Base-by-base conservation (phyloP, 2,888 invertebrate genomes). In the Lithophane leautieri region DNA sequence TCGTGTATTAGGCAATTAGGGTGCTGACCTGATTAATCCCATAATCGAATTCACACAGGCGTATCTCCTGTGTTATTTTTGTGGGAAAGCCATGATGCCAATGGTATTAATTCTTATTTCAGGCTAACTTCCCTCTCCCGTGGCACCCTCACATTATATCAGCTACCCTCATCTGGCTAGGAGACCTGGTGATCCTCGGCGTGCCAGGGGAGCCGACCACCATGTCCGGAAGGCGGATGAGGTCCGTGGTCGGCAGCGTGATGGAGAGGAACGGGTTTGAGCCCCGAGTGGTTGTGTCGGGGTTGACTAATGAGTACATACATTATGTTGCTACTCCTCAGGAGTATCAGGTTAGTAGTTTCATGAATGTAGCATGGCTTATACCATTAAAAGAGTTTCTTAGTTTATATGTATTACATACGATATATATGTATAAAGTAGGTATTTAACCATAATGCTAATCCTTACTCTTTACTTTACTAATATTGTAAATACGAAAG, bases 151-250 rank as follows among this genome's bases (percentile, higher is more conserved):
- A 95, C 73, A 97, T 98, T 40, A 97, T 98, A 3, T 97, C 98
- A 0, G 97, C 97, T 0, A 98, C 98, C 85, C 91, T 98, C 3
- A 95, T 98, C 1, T 93, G 97, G 91, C 94, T 99, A 16, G 98
- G 98, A 0, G 97, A 97, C 78, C 94, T 98, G 42, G 97, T 97
- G 2, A 93, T 98, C 44, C 97, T 97, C n/a, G 98, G 98, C 0
- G 98, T 98, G 0, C 98, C 99, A 0, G 98, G 98, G 0, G 99
- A 99, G 94, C 98, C 98, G 89, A 98, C 98, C 70, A 99, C 98
- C 0, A 99, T 98, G 98, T 97, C 98, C 0, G 98, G 98, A 0
- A 96, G 99, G 70, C 95, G 98, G 68, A 97, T 94, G 94, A 97
- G 86, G 92, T 89, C 91, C 0, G 94, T 94, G 7, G 93, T 97